A percentile compares a stretch with the other conserved stretches of the same genome.
Conservation (phyloP, 2,113 vertebrate genomes). For the Dasypus novemcinctus region DNA sequence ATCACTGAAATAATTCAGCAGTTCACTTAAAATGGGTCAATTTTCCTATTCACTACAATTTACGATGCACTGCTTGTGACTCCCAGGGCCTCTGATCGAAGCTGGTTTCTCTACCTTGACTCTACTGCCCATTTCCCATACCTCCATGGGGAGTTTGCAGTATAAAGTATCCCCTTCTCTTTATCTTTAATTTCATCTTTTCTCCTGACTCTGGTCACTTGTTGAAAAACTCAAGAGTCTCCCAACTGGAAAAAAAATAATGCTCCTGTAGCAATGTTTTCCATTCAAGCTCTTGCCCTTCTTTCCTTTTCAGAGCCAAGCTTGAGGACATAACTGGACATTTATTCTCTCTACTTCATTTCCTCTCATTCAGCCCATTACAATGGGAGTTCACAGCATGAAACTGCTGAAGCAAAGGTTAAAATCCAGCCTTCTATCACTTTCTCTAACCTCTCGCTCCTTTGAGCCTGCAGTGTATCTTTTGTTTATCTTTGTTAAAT, state of each 20-base stretch:
- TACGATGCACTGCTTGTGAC: not conserved
- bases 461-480: too few species aligned
- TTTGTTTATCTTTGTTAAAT: not conserved
- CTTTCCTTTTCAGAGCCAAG: not conserved
- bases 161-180: not conserved
- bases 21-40: not conserved
- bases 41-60: not conserved
- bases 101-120: not conserved
- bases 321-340: accelerated
- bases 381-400: too few species aligned
- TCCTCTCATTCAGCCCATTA: too few species aligned
- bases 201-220: not conserved
- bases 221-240: not conserved
- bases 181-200: not conserved
- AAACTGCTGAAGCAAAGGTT: not conserved
- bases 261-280: not conserved
- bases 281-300: not conserved
- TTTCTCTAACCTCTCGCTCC: not conserved
- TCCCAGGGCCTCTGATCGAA: not conserved
- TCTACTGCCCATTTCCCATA: not conserved
- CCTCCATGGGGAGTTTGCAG: not conserved
- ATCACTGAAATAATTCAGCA: not conserved
- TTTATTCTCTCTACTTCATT: not conserved
- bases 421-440: not conserved
- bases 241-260: not conserved